Percentiles rank a stretch among this genome's conserved stretches.
These are phyloP conservation scores for Phenacoccus solenopsis DNA, from an alignment of 1,140 invertebrate species.

Conservation along the genomic window DNA sequence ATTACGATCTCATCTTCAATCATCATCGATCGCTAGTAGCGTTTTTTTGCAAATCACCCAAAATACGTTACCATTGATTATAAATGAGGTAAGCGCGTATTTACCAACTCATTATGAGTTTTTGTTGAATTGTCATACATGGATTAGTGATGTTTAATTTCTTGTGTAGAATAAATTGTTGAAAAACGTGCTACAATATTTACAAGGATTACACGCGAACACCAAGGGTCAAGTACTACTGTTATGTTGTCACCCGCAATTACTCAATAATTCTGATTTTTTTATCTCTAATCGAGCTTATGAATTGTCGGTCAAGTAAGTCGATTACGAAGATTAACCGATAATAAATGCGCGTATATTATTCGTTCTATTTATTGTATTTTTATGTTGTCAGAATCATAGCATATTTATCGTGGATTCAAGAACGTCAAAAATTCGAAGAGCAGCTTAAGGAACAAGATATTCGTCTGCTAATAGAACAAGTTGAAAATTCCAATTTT, in stretches of 20 bases:
- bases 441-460: not conserved
- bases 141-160: not conserved
- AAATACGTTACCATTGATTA: not conserved
- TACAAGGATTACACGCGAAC: not conserved
- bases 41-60: not conserved
- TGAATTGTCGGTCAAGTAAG: not conserved
- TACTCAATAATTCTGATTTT: not conserved
- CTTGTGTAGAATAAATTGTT: not conserved
- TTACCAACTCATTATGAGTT: not conserved
- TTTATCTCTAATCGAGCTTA: not conserved
- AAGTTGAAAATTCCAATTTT: not conserved
- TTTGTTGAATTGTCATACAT: not conserved
- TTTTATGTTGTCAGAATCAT: not conserved
- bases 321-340: not conserved
- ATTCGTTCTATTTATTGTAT: not conserved
- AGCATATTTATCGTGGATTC: not conserved
- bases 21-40: not conserved
- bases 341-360: too few species aligned
- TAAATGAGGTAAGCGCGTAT: not conserved
- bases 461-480: not conserved
- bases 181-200: not conserved
- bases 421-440: not conserved
- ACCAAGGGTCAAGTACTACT: not conserved
- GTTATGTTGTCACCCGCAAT: not conserved
- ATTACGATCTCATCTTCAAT: not conserved